These are phyloP conservation scores for Planiliza haematocheilus DNA, from an alignment of 2,113 vertebrate species.

Conservation along the genomic window DNA sequence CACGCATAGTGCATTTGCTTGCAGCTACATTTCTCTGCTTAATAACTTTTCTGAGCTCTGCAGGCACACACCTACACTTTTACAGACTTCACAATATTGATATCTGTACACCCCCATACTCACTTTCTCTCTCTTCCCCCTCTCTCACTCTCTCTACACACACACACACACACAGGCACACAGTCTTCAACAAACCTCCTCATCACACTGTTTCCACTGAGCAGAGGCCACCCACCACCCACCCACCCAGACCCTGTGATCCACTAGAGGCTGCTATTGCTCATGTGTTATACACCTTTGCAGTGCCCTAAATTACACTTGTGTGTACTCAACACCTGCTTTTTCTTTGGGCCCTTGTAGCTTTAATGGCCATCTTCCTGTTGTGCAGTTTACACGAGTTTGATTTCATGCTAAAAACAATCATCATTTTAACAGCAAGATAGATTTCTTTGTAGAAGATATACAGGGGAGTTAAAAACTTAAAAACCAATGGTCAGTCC, in stretches of 20 bases:
- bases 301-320: slow-evolving; percentile 18
- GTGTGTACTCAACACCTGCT: not conserved
- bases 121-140: slow-evolving; percentile 14
- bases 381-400: not conserved
- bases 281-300: slow-evolving; percentile 11
- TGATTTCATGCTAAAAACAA: not conserved
- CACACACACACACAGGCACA: slow-evolving; percentile 21
- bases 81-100: slow-evolving; percentile 39
- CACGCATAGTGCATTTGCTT: not conserved
- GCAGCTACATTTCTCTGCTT: slow-evolving; percentile 30
- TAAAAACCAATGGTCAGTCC: not conserved
- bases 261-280: slow-evolving; percentile 65
- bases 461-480: not conserved
- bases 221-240: not conserved
- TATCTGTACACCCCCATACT: slow-evolving; percentile 43
- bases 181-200: not conserved
- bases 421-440: not conserved
- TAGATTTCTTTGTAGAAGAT: not conserved
- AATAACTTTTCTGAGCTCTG: slow-evolving; percentile 42
- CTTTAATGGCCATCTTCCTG: not conserved
- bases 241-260: slow-evolving; percentile 24
- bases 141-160: not conserved
- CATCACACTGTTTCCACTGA: slow-evolving; percentile 20
- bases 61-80: slow-evolving; percentile 43
- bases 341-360: not conserved